These are phyloP conservation scores for Mus pahari DNA, from an alignment of 2,113 vertebrate species.

Conservation along the genomic window DNA sequence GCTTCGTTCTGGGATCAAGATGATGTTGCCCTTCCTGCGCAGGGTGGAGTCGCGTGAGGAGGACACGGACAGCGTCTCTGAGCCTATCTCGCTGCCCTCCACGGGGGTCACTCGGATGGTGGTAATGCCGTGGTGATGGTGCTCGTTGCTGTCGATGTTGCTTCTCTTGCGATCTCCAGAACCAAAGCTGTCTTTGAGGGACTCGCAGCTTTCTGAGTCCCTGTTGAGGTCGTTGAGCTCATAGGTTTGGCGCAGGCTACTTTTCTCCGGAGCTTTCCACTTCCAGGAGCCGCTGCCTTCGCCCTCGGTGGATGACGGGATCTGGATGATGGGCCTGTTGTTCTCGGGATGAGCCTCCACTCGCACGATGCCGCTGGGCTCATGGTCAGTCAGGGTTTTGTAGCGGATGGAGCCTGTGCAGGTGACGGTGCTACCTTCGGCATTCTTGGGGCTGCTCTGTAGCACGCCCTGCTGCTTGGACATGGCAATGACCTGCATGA, in stretches of 20 bases:
- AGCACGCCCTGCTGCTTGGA: constrained; percentile 98
- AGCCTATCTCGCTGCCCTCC: constrained; percentile 91
- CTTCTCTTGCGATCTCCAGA: constrained; percentile 93
- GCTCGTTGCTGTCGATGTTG: constrained; percentile 90
- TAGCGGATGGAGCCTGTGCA: constrained; percentile 93
- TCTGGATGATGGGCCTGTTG: constrained; percentile 92
- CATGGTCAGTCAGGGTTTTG: constrained; percentile 92
- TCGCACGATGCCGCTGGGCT: constrained; percentile 93
- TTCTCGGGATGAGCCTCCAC: constrained; percentile 98
- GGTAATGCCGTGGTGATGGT: constrained; percentile 93
- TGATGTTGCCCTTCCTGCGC: constrained; percentile 94
- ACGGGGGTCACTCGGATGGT: constrained; percentile 96
- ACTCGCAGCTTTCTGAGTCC: constrained; percentile 95
- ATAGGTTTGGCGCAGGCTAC: constrained; percentile 92
- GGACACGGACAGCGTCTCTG: constrained; percentile 93
- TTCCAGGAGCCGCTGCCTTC: constrained; percentile 97
- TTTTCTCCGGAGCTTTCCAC: constrained; percentile 95
- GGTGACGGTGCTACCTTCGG: constrained; percentile 91
- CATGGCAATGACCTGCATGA: constrained; percentile 98
- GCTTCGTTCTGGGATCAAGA: constrained; percentile 96
- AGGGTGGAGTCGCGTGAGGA: constrained; percentile 96
- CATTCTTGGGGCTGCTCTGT: constrained; percentile 93
- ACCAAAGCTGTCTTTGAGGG: constrained; percentile 90
- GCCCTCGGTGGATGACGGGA: constrained; percentile 89
- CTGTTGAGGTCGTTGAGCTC: constrained; percentile 96